These are phyloP conservation scores for Ichneumoninae sp. DNA, from an alignment of 2,888 invertebrate genomes.

Conservation along the genomic window DNA sequence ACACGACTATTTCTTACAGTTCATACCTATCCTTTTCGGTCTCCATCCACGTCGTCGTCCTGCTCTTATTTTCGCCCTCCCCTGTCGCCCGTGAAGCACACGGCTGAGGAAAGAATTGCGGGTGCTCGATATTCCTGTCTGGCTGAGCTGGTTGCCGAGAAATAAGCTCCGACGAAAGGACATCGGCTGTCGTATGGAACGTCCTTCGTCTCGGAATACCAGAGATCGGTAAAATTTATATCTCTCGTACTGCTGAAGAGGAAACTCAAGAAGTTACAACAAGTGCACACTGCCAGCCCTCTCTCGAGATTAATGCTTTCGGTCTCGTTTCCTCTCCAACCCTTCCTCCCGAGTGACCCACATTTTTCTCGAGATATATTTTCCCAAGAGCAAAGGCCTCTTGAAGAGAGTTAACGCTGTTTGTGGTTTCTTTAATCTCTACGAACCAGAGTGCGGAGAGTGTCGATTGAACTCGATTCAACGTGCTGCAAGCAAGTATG, in stretches of 20 bases:
- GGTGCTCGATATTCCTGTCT: background rate
- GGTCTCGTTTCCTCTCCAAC: constrained; percentile 12
- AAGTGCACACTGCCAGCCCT: constrained; percentile 16
- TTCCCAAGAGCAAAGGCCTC: constrained; percentile 20
- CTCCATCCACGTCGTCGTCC: background rate
- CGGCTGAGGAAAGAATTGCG: constrained; percentile 9
- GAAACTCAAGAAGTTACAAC: constrained; percentile 45
- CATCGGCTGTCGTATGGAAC: constrained; percentile 5
- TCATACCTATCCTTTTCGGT: constrained; percentile 3
- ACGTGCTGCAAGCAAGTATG: background rate
- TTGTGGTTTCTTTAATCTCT: background rate
- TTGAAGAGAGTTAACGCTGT: background rate
- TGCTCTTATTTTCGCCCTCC: background rate
- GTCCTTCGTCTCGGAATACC: constrained; percentile 15
- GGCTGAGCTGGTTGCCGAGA: background rate
- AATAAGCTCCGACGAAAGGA: background rate
- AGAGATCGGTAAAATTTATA: constrained; percentile 43
- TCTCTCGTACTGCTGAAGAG: constrained; percentile 21
- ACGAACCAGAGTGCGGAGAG: background rate
- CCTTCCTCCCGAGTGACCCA: constrained; percentile 6
- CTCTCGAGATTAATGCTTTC: constrained; percentile 32
- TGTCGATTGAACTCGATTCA: background rate
- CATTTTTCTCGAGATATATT: constrained; percentile 40
- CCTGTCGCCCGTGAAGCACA: background rate
- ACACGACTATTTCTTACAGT: background rate